Evolutionary conservation across 2,888 invertebrate genomes (phyloP).

Genomic region (Metalampra italica): DNA sequence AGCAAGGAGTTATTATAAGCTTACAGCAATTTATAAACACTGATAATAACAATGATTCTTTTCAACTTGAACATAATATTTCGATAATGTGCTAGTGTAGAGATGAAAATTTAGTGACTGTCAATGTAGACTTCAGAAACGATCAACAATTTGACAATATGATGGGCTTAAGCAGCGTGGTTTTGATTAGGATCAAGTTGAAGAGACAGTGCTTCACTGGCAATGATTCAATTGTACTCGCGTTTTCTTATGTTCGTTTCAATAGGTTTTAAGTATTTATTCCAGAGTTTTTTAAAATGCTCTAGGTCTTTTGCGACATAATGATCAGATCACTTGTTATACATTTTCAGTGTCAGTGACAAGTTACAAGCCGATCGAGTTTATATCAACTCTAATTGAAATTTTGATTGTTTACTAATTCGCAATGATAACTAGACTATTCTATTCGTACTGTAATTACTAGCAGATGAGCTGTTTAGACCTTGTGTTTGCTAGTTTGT

Average conservation of each 20-base stretch:
- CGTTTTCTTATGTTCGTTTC: not conserved
- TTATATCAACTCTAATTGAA: no score
- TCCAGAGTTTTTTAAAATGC: no score
- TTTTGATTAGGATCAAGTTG: conserved; percentile 48
- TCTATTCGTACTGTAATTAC: no score
- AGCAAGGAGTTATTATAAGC: conserved; percentile 34
- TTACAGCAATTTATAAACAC: conserved; percentile 31
- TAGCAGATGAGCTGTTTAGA: no score
- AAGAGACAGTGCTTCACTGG: conserved; percentile 53
- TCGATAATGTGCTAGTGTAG: conserved; percentile 25
- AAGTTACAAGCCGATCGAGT: no score
- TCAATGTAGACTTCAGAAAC: no score
- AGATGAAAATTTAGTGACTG: conserved; percentile 16
- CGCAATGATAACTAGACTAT: no score
- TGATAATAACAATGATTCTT: conserved; percentile 32
- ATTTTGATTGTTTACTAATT: no score
- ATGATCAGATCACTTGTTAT: no score
- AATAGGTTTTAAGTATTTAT: no score
- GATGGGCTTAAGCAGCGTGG: conserved; percentile 30
- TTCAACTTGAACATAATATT: conserved; percentile 53
- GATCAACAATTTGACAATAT: not conserved
- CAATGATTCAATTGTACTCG: conserved; percentile 56
- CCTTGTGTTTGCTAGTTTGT: not conserved
- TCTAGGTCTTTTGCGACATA: not conserved
- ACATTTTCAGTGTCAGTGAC: no score